These are phyloP conservation scores for Brachyptera putata DNA, from an alignment of 2,888 invertebrate genomes.

Conservation along the genomic window DNA sequence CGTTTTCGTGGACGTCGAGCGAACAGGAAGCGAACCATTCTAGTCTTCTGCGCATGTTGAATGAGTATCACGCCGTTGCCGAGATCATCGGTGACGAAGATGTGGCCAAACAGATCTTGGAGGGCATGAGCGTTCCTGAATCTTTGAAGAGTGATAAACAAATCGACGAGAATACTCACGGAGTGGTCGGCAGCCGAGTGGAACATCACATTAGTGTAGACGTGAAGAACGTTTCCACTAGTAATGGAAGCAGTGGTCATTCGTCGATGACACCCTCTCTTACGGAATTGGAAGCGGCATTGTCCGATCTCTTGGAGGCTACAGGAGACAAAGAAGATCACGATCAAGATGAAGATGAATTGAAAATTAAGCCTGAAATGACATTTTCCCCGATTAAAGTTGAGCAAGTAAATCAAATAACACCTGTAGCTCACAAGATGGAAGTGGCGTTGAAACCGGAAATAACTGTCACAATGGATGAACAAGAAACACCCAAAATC, in stretches of 20 bases:
- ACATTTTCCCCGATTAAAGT: not conserved
- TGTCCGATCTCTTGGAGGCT: slow-evolving; percentile 43
- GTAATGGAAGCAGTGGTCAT: slow-evolving; percentile 23
- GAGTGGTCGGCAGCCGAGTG: not conserved
- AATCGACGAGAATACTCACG: not conserved
- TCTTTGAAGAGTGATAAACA: not conserved
- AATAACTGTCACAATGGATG: not conserved
- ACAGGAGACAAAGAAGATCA: not conserved
- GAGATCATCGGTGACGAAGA: slow-evolving; percentile 15
- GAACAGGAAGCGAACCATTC: not conserved
- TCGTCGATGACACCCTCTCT: slow-evolving; percentile 44
- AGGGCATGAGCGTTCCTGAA: slow-evolving; percentile 21
- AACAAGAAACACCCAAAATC: not conserved
- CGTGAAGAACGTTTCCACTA: not conserved
- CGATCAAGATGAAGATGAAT: slow-evolving; percentile 24
- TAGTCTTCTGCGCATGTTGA: slow-evolving; percentile 21
- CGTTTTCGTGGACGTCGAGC: not conserved
- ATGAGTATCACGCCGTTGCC: slow-evolving; percentile 15
- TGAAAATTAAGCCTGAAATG: not conserved
- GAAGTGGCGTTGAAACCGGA: too few relatives aligned
- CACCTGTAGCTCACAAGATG: too few relatives aligned
- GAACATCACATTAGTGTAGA: not conserved
- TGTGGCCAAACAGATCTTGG: slow-evolving; percentile 20
- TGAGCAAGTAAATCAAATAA: not conserved
- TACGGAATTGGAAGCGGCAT: slow-evolving; percentile 42